Percentiles rank a stretch among this genome's conserved stretches.
phyloP scores from a whole-genome alignment of 2,888 invertebrate genomes.

The Elegia similella region DNA sequence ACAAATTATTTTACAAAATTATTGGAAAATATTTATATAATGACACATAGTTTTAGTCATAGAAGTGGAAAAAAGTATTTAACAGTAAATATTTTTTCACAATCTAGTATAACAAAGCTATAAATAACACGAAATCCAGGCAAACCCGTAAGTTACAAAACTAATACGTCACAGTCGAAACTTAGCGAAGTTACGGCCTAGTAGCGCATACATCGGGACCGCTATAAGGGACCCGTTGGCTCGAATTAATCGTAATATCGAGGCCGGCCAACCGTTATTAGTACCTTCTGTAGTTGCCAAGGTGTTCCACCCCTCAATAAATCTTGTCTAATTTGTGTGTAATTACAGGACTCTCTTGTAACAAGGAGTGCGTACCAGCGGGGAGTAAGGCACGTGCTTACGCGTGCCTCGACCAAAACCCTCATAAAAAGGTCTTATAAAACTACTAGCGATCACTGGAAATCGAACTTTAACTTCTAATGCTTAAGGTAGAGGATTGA shows the following conservation, averaged over 20 bases:
- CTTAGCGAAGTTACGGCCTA: conserved; percentile 12
- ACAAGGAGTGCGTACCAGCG: conserved; percentile 79
- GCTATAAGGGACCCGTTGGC: conserved; percentile 47
- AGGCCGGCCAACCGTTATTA: conserved; percentile 76
- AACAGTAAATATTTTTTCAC: no score
- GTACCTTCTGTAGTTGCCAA: conserved; percentile 79
- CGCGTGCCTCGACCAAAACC: conserved; percentile 52
- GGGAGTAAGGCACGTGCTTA: conserved; percentile 78
- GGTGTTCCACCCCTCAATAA: conserved; percentile 81
- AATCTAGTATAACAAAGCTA: no score
- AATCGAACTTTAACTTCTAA: conserved; percentile 30
- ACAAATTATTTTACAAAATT: no score
- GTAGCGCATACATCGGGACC: conserved; percentile 18
- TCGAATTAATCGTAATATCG: conserved; percentile 75
- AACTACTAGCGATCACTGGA: conserved; percentile 27
- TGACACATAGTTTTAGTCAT: no score
- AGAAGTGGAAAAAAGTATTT: no score
- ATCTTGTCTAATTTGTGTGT: conserved; percentile 82
- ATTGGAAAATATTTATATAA: no score
- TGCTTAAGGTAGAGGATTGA: conserved; percentile 28
- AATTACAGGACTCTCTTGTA: conserved; percentile 79
- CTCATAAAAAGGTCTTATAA: conserved; percentile 37
- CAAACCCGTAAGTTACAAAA: neutral
- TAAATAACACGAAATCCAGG: no score
- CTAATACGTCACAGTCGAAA: neutral